phyloP scores from a whole-genome alignment of 2,888 invertebrate genomes.

The Caenorhabditis afra region DNA sequence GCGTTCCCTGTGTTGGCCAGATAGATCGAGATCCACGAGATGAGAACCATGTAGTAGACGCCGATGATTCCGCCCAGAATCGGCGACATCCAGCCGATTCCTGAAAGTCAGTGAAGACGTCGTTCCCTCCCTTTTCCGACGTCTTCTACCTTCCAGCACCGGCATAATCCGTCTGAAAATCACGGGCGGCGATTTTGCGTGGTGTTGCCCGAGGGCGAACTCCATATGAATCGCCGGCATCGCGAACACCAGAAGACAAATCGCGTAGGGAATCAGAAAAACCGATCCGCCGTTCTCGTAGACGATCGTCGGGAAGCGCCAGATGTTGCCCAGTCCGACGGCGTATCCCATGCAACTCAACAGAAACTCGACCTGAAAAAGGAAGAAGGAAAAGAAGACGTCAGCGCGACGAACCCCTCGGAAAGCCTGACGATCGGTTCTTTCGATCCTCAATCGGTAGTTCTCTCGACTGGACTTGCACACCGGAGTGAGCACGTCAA shows the following conservation, averaged over 20 bases:
- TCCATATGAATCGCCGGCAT: slow-evolving; percentile 80
- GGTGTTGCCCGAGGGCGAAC: slow-evolving; percentile 79
- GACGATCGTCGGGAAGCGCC: slow-evolving; percentile 73
- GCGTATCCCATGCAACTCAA: slow-evolving; percentile 53
- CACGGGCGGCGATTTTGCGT: slow-evolving; percentile 29
- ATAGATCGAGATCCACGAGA: slow-evolving; percentile 74
- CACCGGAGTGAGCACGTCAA: too few relatives aligned
- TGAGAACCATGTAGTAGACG: slow-evolving; percentile 76
- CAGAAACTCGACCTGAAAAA: slow-evolving; percentile 45
- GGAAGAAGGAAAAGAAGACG: not conserved
- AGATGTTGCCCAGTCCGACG: slow-evolving; percentile 68
- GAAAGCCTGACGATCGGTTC: slow-evolving; percentile 30
- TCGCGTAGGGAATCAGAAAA: slow-evolving; percentile 80
- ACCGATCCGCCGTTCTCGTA: slow-evolving; percentile 77
- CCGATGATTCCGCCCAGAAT: slow-evolving; percentile 88
- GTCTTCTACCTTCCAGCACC: slow-evolving; percentile 82
- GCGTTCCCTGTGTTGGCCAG: slow-evolving; percentile 32
- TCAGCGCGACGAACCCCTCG: slow-evolving; percentile 13
- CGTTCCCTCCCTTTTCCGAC: not conserved
- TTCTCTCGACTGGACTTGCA: too few relatives aligned
- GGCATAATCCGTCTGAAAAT: slow-evolving; percentile 47
- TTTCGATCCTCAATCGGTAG: slow-evolving; percentile 10
- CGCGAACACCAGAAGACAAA: slow-evolving; percentile 80
- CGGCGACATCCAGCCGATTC: slow-evolving; percentile 93
- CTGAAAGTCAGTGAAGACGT: slow-evolving; percentile 34